Conservation (phyloP, 2,888 invertebrate genomes). For the Leucophora obtusa region DNA sequence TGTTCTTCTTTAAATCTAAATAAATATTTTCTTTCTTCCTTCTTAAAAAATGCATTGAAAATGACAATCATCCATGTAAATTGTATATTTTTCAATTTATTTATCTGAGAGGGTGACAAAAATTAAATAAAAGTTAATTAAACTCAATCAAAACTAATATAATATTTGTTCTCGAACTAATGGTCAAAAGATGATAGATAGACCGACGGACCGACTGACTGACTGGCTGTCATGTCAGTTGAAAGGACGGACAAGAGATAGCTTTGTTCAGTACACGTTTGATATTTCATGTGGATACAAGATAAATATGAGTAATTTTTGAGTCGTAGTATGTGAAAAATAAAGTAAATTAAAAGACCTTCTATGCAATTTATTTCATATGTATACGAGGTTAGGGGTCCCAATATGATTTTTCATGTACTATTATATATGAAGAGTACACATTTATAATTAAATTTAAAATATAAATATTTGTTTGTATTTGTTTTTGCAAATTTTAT, state of each 20-base stretch:
- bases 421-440: neutral
- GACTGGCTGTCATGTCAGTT: neutral
- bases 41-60: neutral
- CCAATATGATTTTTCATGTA: too few relatives aligned
- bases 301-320: neutral
- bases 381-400: neutral
- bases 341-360: constrained; percentile 29
- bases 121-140: constrained; percentile 79
- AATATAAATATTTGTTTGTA: neutral
- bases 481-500: neutral
- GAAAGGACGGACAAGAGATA: neutral
- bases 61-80: constrained; percentile 10
- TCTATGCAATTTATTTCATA: constrained; percentile 42
- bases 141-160: constrained; percentile 76
- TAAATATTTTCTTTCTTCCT: neutral
- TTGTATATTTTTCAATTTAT: constrained; percentile 37
- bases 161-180: neutral
- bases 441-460: constrained; percentile 2
- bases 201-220: neutral
- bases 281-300: neutral
- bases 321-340: neutral
- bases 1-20: neutral
- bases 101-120: constrained; percentile 74
- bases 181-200: neutral
- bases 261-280: neutral